These are phyloP conservation scores for Neosilurus hyrtlii DNA, from an alignment of 2,797 vertebrate species.

Conservation along the genomic window DNA sequence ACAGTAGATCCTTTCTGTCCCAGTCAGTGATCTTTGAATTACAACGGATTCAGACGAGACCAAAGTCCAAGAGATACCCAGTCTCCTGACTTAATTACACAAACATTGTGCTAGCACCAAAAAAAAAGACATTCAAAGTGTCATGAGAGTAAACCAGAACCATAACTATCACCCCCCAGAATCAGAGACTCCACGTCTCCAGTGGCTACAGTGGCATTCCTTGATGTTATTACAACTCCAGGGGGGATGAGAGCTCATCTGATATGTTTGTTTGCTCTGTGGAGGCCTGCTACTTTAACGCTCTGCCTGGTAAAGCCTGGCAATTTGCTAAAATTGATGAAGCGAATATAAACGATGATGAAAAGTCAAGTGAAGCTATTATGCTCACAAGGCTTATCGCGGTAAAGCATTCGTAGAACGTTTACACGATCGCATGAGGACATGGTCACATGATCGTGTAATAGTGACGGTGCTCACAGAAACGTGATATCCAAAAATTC, in stretches of 20 bases:
- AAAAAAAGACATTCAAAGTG: background rate
- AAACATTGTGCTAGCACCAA: background rate
- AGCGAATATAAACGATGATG: background rate
- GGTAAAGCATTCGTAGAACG: background rate
- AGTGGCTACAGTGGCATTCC: conserved; percentile 39
- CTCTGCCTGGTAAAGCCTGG: background rate
- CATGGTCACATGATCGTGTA: background rate
- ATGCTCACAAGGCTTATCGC: background rate
- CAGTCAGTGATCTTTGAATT: background rate
- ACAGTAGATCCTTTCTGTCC: conserved; percentile 37
- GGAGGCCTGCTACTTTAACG: conserved; percentile 27
- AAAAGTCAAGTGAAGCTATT: background rate
- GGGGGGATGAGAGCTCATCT: conserved; percentile 35
- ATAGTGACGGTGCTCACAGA: background rate
- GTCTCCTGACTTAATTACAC: background rate
- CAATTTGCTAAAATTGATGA: conserved; percentile 8
- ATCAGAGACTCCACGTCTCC: conserved; percentile 34
- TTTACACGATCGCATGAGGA: background rate
- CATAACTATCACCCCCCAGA: conserved; percentile 9
- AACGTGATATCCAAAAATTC: background rate
- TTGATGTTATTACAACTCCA: conserved; percentile 47
- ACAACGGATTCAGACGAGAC: background rate
- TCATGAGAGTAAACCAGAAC: conserved; percentile 12
- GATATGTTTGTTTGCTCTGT: conserved; percentile 40
- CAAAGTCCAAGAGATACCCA: background rate